Conservation (phyloP, 2,797 vertebrate species). For the Tragopan temminckii region DNA sequence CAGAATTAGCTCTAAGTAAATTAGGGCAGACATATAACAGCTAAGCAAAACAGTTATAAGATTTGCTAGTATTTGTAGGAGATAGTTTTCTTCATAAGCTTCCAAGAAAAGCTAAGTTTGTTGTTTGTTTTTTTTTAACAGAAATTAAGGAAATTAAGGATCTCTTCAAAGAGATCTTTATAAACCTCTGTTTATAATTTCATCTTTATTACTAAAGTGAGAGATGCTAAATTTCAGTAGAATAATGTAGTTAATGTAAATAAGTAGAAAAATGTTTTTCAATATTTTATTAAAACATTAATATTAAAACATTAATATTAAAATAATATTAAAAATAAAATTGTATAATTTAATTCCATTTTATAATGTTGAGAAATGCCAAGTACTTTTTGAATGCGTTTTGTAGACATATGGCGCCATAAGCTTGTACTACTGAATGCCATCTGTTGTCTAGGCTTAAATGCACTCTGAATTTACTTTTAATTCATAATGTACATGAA, state of each 20-base stretch:
- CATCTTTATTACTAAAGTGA: background rate
- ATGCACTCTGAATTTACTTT: conserved; percentile 78
- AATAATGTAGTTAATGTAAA: background rate
- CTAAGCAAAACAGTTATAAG: background rate
- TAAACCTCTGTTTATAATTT: background rate
- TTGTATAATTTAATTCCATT: conserved; percentile 55
- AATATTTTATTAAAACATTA: background rate
- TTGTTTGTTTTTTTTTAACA: background rate
- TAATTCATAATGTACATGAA: conserved; percentile 77
- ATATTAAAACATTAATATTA: background rate
- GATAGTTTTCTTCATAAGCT: background rate
- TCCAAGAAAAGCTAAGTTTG: background rate
- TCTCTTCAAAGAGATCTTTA: background rate
- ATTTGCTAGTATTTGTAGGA: background rate
- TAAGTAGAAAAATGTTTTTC: background rate
- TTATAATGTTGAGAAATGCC: conserved; percentile 41
- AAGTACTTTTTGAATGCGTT: conserved; percentile 70
- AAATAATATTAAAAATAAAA: background rate
- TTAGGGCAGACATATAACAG: background rate
- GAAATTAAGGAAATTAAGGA: background rate
- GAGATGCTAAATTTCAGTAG: background rate
- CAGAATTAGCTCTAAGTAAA: background rate
- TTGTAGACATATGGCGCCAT: conserved; percentile 75
- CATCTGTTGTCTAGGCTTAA: conserved; percentile 82
- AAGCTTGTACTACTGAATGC: conserved; percentile 73